Percentiles rank a stretch among this genome's conserved stretches.
phyloP scores from a whole-genome alignment of 2,888 invertebrate species.

The Quadriops clusia region DNA sequence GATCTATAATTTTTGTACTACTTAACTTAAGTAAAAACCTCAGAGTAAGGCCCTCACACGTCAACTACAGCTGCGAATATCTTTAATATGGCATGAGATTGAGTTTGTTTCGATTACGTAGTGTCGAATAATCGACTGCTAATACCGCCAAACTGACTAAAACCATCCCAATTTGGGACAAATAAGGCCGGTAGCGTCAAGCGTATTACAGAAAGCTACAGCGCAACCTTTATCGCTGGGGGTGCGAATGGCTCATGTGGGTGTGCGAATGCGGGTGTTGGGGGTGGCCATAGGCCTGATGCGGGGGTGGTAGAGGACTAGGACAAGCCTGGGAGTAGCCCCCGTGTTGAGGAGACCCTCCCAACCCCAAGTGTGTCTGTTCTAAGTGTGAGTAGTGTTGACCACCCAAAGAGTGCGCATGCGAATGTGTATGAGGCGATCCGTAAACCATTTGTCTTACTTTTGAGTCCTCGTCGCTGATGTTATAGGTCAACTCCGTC shows the following conservation, averaged over 20 bases:
- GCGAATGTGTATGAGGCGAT: constrained; percentile 52
- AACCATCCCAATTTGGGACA: constrained; percentile 10
- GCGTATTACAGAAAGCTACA: background rate
- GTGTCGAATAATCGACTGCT: no score
- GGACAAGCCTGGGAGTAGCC: constrained; percentile 55
- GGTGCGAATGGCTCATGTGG: constrained; percentile 61
- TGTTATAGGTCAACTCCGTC: constrained; percentile 94
- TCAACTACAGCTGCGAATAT: no score
- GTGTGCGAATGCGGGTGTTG: constrained; percentile 60
- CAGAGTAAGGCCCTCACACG: no score
- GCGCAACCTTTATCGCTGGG: constrained; percentile 57
- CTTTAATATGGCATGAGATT: no score
- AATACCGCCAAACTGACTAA: constrained; percentile 9
- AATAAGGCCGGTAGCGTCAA: constrained; percentile 7
- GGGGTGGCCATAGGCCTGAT: constrained; percentile 46
- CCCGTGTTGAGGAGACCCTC: constrained; percentile 38
- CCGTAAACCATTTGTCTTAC: constrained; percentile 90
- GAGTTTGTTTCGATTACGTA: no score
- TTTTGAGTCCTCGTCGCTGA: constrained; percentile 91
- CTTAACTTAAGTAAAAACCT: no score
- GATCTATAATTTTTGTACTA: no score
- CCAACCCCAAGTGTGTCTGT: constrained; percentile 34
- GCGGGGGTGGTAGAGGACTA: constrained; percentile 59
- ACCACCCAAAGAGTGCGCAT: constrained; percentile 44
- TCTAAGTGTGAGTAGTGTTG: constrained; percentile 36